Evolutionary conservation across 2,113 vertebrate genomes (phyloP).

Genomic region (Lipophrys pholis): DNA sequence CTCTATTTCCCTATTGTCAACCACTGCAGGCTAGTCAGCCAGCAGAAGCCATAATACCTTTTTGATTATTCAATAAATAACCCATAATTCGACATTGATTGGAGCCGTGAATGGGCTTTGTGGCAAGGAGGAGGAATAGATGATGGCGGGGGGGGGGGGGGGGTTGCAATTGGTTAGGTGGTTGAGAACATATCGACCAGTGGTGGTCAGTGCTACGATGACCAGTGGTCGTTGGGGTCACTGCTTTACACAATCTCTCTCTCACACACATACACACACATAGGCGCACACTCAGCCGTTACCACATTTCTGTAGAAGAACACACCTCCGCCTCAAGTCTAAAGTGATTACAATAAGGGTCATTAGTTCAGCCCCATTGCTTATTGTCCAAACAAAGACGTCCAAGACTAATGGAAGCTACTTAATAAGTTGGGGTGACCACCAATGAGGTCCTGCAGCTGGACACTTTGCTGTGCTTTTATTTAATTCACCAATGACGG

Average conservation of each 20-base stretch:
- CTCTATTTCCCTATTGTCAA: conserved; percentile 72
- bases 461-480: conserved; percentile 9
- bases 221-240: conserved; percentile 81
- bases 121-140: conserved; percentile 39
- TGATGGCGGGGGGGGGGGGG: conserved; percentile 19
- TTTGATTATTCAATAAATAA: conserved; percentile 92
- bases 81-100: conserved; percentile 91
- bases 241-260: conserved; percentile 21
- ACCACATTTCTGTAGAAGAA: conserved; percentile 21
- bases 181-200: conserved; percentile 80
- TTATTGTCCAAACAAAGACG: conserved; percentile 81
- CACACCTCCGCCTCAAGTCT: conserved; percentile 53
- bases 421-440: conserved; percentile 74
- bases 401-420: conserved; percentile 69
- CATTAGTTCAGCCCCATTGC: conserved; percentile 78
- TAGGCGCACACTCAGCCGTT: not conserved
- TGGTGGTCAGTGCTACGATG: conserved; percentile 81
- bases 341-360: conserved; percentile 82
- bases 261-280: conserved; percentile 32
- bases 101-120: conserved; percentile 79
- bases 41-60: conserved; percentile 79
- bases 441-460: conserved; percentile 10
- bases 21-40: conserved; percentile 74
- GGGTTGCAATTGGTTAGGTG: conserved; percentile 54
- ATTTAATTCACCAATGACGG: conserved; percentile 3